Percentiles rank a stretch among this genome's conserved stretches.
Conservation (phyloP, 2,888 invertebrate species). For the Cheilosia urbana region DNA sequence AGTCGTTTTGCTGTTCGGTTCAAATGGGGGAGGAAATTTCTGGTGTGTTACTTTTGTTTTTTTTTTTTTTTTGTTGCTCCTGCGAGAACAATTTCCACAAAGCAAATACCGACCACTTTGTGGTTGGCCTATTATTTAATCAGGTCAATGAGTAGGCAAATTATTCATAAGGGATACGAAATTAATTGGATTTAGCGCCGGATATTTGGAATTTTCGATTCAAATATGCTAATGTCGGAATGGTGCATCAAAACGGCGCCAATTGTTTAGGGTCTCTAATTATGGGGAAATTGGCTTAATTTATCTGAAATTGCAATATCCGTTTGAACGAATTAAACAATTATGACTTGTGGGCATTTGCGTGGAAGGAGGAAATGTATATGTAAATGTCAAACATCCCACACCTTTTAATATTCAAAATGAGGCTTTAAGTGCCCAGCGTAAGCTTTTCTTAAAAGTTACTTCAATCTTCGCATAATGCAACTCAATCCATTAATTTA, state of each 20-base stretch:
- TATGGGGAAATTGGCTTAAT: not conserved
- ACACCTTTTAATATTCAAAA: too few species aligned
- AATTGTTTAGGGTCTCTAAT: not conserved
- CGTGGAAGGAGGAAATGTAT: too few species aligned
- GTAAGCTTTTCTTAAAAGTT: too few species aligned
- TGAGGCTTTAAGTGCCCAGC: too few species aligned
- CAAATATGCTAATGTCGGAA: not conserved
- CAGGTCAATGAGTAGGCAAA: slow-evolving; percentile 54
- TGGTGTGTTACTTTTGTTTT: slow-evolving; percentile 38
- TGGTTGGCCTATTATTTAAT: slow-evolving; percentile 51
- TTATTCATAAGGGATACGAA: slow-evolving; percentile 56
- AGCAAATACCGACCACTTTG: slow-evolving; percentile 15
- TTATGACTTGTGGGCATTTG: too few species aligned
- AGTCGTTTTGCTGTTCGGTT: slow-evolving; percentile 21
- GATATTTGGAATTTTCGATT: slow-evolving; percentile 27
- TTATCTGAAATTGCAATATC: not conserved
- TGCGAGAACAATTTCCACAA: slow-evolving; percentile 27
- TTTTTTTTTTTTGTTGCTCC: not conserved
- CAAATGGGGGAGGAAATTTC: slow-evolving; percentile 35
- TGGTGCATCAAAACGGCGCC: not conserved
- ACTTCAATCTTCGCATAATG: too few species aligned
- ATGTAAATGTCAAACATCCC: too few species aligned
- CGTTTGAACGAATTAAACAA: not conserved
- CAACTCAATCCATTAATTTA: too few species aligned
- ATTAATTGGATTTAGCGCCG: slow-evolving; percentile 47